Evolutionary conservation across 2,113 vertebrate genomes (phyloP).

Genomic region (Cavia porcellus): DNA sequence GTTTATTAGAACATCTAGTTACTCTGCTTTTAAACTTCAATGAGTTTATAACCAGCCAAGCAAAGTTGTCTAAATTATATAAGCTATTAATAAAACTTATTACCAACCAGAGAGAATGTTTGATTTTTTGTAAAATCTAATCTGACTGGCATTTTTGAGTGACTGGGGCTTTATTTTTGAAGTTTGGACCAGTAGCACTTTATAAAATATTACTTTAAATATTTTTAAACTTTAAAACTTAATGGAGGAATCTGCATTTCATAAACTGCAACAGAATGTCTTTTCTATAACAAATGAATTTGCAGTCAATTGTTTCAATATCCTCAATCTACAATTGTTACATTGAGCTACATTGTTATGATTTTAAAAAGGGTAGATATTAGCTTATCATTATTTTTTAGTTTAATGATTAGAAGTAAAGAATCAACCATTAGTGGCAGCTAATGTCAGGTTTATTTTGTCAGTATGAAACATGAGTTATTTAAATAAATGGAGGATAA

Average conservation of each 20-base stretch:
- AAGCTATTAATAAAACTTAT: not conserved
- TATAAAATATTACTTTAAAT: constrained; percentile 14
- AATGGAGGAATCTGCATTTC: not conserved
- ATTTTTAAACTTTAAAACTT: constrained; percentile 5
- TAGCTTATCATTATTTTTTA: not conserved
- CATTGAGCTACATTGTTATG: not conserved
- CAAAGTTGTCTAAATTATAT: not conserved
- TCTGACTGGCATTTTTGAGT: not conserved
- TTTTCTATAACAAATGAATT: constrained; percentile 38
- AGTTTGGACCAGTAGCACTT: not conserved
- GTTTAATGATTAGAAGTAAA: not conserved
- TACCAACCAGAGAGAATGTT: not conserved
- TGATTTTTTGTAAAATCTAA: not conserved
- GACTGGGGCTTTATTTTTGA: not conserved
- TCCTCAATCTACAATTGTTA: not conserved
- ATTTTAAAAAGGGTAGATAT: not conserved
- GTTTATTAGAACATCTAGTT: not conserved
- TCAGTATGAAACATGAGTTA: constrained; percentile 4
- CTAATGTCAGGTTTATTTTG: not conserved
- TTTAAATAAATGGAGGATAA: not conserved
- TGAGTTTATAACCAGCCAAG: not conserved
- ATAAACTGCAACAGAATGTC: not conserved
- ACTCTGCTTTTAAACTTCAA: not conserved
- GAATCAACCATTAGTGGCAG: not conserved
- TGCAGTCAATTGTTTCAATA: not conserved